Percentiles rank a stretch among this genome's conserved stretches.
Conservation (phyloP, 2,797 vertebrate genomes). For the Sebastes aleutianus region DNA sequence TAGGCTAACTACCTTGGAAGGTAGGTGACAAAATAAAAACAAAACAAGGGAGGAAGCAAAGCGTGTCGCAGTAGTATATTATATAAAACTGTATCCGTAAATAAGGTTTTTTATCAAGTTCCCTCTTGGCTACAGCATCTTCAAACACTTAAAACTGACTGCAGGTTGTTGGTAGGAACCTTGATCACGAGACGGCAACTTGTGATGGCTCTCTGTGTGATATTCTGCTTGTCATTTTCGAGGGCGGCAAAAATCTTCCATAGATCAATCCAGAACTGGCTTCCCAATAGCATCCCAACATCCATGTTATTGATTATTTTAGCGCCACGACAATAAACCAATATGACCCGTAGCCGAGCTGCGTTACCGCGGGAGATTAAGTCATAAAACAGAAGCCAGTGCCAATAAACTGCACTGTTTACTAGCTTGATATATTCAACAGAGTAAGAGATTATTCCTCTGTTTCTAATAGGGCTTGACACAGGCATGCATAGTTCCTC, state of each 20-base stretch:
- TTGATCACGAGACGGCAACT: constrained; percentile 16
- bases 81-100: background rate
- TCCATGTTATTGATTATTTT: constrained; percentile 67
- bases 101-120: background rate
- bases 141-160: constrained; percentile 11
- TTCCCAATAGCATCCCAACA: constrained; percentile 52
- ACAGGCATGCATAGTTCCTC: constrained; percentile 36
- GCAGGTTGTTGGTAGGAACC: background rate
- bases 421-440: constrained; percentile 54
- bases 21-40: constrained; percentile 10
- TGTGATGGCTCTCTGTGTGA: constrained; percentile 5
- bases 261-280: constrained; percentile 60
- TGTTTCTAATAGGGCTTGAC: constrained; percentile 58
- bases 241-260: constrained; percentile 13
- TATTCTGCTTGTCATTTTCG: constrained; percentile 19
- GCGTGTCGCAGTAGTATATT: background rate
- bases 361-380: constrained; percentile 57
- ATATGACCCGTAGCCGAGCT: constrained; percentile 61
- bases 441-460: constrained; percentile 50
- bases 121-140: background rate
- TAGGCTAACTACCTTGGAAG: constrained; percentile 59
- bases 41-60: background rate
- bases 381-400: constrained; percentile 68
- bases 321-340: constrained; percentile 69
- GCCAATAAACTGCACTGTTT: constrained; percentile 64